These are phyloP conservation scores for Chrysemys picta DNA, from an alignment of 2,113 vertebrate species.

Conservation along the genomic window DNA sequence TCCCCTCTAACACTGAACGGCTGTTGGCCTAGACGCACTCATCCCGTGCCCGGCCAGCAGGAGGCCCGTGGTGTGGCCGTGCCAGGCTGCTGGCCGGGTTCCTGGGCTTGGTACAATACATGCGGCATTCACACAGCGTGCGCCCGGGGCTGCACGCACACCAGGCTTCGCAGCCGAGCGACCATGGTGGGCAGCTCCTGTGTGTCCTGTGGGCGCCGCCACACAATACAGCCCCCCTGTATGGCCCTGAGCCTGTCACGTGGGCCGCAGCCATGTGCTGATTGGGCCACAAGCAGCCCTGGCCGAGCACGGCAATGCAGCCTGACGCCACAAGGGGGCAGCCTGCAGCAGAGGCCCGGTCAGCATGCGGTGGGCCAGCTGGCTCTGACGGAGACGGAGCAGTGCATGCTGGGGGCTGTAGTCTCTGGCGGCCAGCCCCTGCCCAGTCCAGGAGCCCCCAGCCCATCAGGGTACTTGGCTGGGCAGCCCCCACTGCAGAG, in stretches of 20 bases:
- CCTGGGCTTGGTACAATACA: accelerated
- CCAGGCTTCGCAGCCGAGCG: not conserved
- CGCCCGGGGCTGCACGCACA: not conserved
- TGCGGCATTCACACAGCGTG: accelerated
- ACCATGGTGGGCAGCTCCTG: too few relatives aligned
- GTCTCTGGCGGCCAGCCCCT: not conserved
- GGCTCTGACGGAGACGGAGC: not conserved
- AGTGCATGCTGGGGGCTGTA: not conserved
- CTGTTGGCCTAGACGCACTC: accelerated
- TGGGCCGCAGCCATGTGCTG: too few relatives aligned
- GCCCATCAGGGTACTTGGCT: not conserved
- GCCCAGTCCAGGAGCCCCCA: accelerated
- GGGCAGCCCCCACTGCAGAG: not conserved
- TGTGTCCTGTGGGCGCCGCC: too few relatives aligned
- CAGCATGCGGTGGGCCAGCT: not conserved
- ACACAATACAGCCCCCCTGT: too few relatives aligned
- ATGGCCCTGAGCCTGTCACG: too few relatives aligned
- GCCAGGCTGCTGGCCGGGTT: not conserved
- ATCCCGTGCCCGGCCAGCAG: not conserved
- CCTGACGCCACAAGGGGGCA: not conserved
- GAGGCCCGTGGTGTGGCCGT: not conserved
- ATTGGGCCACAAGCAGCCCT: too few relatives aligned
- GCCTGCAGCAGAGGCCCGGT: not conserved
- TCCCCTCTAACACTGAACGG: not conserved
- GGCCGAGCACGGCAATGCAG: not conserved